Evolutionary conservation across 1,140 invertebrate species (phyloP), one percentile per base, ranked within the genome.

Genomic region (Procambarus virginalis): DNA sequence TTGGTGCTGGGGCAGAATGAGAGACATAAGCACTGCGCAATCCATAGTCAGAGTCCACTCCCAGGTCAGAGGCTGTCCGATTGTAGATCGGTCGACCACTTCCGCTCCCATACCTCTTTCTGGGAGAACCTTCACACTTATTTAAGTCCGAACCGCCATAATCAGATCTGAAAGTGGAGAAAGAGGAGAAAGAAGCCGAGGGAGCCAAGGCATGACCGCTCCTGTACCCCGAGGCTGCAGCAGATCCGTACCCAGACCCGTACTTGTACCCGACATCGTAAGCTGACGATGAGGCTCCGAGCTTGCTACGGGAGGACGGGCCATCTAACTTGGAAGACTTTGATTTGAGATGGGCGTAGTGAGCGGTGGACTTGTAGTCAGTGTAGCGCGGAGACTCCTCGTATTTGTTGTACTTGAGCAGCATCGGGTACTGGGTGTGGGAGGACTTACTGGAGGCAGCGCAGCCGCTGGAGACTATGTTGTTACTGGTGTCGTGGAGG

Each of bases 371-470:
- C 48, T 91, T 87, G 64, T 91, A 91, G 46, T 86, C 84, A 34
- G 46, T 87, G 80, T 78, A 91, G 20, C 89, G 78, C 51, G 89
- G 83, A 60, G 86, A 60, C 51, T 92, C 91, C 51, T 92, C 91
- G 76, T 92, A 92, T 51, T 91, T 91, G 76, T 68, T 92, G 81
- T 92, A 92, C 55, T 86, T 92, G 73, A 92, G 91, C 76, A 92
- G 64, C 89, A 92, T 91, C 8, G 91, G 91, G 48, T 91, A 91
- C 75, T 91, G 86, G n/a, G 51, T 45, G 58, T 73, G 51, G 70
- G 76, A 73, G 46, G 76, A 48, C 45, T 22, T 55, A 14, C 22
- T 48, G 75, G 78, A 46, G 73, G 55, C 8, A 34, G 70, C 45
- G 48, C 70, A 17, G n/a, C 58, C 55, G 34, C 34, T 17, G 60